Conservation (phyloP, 2,797 vertebrate species). For the Dryobates pubescens region DNA sequence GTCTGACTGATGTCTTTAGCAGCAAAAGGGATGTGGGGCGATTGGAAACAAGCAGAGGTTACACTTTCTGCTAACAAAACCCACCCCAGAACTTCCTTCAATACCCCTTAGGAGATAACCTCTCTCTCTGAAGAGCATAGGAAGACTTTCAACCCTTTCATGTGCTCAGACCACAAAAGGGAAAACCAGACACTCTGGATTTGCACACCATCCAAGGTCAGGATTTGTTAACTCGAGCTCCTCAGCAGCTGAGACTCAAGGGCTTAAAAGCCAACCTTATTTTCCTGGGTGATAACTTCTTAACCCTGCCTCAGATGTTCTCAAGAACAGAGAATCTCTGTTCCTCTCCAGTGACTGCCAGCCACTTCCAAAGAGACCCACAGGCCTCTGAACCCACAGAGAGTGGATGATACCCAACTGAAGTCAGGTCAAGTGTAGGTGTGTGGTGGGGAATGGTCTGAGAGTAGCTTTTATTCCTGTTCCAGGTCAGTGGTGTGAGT, state of each 20-base stretch:
- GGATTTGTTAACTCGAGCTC: constrained; percentile 22
- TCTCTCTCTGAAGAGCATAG: neutral
- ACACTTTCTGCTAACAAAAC: neutral
- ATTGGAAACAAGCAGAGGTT: constrained; percentile 2
- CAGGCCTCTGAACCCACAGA: neutral
- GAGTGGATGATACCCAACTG: neutral
- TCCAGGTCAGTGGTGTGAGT: neutral
- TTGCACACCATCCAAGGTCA: constrained; percentile 13
- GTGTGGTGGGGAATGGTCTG: neutral
- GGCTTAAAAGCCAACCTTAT: constrained; percentile 51
- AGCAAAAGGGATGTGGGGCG: neutral
- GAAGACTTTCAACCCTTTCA: neutral
- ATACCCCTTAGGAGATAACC: constrained; percentile 4
- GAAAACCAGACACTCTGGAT: neutral
- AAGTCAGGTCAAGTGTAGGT: neutral
- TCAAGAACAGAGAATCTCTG: neutral
- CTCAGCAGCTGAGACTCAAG: constrained; percentile 19
- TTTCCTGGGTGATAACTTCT: constrained; percentile 25
- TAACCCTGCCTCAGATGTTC: neutral
- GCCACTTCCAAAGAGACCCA: neutral
- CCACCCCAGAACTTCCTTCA: neutral
- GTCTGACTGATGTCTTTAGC: constrained; percentile 34
- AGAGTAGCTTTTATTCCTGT: neutral
- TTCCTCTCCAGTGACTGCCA: neutral
- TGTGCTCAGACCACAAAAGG: neutral